Evolutionary conservation across 2,113 vertebrate genomes (phyloP), one percentile per base, ranked within the genome.

Genomic region (Rynchops niger): DNA sequence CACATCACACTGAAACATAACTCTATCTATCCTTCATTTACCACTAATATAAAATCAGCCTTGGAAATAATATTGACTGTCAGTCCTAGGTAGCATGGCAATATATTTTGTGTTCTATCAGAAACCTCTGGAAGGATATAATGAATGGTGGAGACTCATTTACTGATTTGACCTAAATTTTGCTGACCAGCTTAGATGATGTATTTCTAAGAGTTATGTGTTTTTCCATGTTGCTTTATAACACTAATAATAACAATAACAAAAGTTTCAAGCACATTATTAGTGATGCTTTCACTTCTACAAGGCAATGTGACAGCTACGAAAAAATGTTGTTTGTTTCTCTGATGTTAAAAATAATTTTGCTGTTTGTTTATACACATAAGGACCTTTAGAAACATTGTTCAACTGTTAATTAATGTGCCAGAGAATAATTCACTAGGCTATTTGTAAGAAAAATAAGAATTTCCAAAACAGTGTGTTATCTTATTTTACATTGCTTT

Each of bases 31-130:
- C 50, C 73, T 53, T 52, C 8, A 45, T 82, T 65, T 94, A 40
- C 10, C 9, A 70, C 12, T 85, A 94, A 85, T 22, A 5, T 42
- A 93, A 96, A 97, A 82, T 80, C 47, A 78, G 2, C 15, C 27
- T 79, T 86, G 26, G 36, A 92, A 96, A 90, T 71, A 92, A 76
- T 74, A 93, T 15, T 95, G 80, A 90, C 29, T 78, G 56, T 62
- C 21, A 85, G 21, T 40, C 82, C 9, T 66, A 80, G 18, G 50
- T 47, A 86, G 8, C 32, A 73, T 53, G 21, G 15, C 97, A 90
- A 92, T n/a, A 52, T 20, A 53, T 86, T 95, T 76, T 70, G 5
- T 70, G 55, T 86, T 29, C 15, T 80, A 11, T 78, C 55, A 92
- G 78, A 88, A 90, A n/a, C 5, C 7, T 82, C 76, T 95, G 49